A percentile compares a stretch with the other conserved stretches of the same genome.
phyloP scores from a whole-genome alignment of 1,140 invertebrate genomes.

The Idris sp. region DNA sequence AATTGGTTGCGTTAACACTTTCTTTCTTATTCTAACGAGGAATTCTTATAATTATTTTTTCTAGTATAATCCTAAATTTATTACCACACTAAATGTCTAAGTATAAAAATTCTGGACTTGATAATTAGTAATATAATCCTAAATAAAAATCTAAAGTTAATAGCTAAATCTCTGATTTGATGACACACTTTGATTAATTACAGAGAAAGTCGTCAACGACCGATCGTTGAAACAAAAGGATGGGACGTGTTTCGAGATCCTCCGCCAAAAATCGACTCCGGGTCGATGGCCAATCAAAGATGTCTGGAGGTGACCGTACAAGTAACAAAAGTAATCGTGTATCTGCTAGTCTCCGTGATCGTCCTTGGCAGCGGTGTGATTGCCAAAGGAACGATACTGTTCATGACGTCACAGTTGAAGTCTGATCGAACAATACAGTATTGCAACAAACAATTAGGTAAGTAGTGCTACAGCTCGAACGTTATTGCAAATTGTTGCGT shows the following conservation, averaged over 20 bases:
- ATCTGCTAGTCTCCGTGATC: constrained; percentile 89
- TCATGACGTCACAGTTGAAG: constrained; percentile 93
- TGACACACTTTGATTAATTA: neutral
- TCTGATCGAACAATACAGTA: constrained; percentile 85
- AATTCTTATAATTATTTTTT: no score
- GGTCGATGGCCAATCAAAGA: constrained; percentile 91
- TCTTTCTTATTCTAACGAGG: no score
- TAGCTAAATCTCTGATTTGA: no score
- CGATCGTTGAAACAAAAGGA: constrained; percentile 91
- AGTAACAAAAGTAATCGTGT: constrained; percentile 90
- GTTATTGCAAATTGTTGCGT: constrained; percentile 21
- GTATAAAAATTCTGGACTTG: no score
- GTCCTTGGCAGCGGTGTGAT: constrained; percentile 90
- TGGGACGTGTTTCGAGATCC: constrained; percentile 97
- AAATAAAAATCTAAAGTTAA: no score
- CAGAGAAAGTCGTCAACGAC: constrained; percentile 81
- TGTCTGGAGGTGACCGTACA: constrained; percentile 92
- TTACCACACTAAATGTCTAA: no score
- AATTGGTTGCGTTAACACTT: no score
- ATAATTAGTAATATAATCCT: no score
- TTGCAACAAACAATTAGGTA: constrained; percentile 91
- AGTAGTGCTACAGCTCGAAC: constrained; percentile 65
- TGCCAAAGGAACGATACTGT: constrained; percentile 90
- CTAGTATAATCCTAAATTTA: no score
- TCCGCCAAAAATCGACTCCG: constrained; percentile 91